Percentiles rank a stretch among this genome's conserved stretches.
Conservation (phyloP, 2,888 invertebrate species). For the Epistrophe eligans region DNA sequence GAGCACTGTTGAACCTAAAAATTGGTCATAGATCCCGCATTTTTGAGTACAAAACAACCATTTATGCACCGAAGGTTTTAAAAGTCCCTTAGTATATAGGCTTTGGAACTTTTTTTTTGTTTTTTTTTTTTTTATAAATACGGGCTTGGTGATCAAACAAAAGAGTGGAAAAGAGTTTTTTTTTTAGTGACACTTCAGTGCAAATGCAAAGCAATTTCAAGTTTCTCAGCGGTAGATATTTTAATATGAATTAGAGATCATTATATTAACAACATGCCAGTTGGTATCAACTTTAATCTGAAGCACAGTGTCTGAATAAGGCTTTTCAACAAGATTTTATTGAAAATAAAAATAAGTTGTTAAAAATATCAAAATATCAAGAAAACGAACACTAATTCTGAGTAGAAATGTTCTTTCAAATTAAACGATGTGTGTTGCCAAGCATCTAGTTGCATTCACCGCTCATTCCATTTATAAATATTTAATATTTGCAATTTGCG, state of each 20-base stretch:
- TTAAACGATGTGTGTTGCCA: no score
- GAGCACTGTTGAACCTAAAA: slow-evolving; percentile 30
- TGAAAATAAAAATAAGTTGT: no score
- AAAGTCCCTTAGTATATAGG: not conserved
- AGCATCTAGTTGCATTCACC: no score
- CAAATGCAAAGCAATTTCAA: slow-evolving; percentile 6
- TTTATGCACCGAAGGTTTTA: not conserved
- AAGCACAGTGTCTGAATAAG: not conserved
- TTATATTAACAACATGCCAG: not conserved
- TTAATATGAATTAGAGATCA: not conserved
- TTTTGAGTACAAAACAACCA: slow-evolving; percentile 31
- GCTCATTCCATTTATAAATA: no score
- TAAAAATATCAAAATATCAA: no score
- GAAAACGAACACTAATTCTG: no score
- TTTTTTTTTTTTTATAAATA: not conserved
- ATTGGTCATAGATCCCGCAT: slow-evolving; percentile 70
- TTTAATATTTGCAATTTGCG: no score
- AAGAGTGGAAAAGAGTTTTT: not conserved
- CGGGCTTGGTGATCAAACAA: slow-evolving; percentile 5
- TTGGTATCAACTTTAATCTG: not conserved
- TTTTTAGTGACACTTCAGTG: slow-evolving; percentile 17
- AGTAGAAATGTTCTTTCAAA: no score
- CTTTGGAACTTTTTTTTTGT: not conserved
- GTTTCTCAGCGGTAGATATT: not conserved
- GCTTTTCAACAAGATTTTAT: not conserved